phyloP scores from a whole-genome alignment of 2,888 invertebrate genomes.

The Phlogophora meticulosa region DNA sequence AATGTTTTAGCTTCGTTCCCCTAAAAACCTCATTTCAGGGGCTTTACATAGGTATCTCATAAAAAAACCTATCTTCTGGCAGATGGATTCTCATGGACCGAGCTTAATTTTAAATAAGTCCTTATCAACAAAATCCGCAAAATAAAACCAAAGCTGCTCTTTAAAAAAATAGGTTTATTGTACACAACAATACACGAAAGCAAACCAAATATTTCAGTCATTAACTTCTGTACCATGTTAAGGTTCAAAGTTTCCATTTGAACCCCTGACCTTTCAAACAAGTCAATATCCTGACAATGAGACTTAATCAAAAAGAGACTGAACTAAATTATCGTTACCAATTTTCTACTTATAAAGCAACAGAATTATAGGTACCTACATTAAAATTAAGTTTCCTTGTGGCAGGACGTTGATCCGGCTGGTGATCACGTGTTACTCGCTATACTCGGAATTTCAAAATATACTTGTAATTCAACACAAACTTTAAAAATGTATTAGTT shows the following conservation, averaged over 20 bases:
- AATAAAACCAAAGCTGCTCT: conserved; percentile 6
- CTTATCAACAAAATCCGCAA: neutral
- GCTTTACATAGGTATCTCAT: conserved; percentile 14
- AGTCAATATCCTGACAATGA: conserved; percentile 5
- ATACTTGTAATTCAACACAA: too few species aligned
- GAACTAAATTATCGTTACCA: conserved; percentile 5
- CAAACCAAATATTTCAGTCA: neutral
- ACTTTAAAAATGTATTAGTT: too few species aligned
- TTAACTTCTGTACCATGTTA: neutral
- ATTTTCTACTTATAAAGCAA: neutral
- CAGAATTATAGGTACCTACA: neutral
- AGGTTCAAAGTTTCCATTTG: conserved; percentile 13
- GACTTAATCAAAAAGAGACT: neutral
- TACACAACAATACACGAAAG: neutral
- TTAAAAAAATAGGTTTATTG: neutral
- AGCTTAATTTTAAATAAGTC: neutral
- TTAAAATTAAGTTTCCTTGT: conserved; percentile 17
- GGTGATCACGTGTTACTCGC: conserved; percentile 54
- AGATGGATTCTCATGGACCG: neutral
- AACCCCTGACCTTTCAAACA: conserved; percentile 1
- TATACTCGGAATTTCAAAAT: too few species aligned
- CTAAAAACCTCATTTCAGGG: conserved; percentile 6
- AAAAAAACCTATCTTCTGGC: conserved; percentile 14
- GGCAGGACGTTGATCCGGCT: conserved; percentile 82
- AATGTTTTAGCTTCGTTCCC: conserved; percentile 16